Evolutionary conservation across 2,113 vertebrate genomes (phyloP), one percentile per base, ranked within the genome.

Genomic region (Albula goreensis): DNA sequence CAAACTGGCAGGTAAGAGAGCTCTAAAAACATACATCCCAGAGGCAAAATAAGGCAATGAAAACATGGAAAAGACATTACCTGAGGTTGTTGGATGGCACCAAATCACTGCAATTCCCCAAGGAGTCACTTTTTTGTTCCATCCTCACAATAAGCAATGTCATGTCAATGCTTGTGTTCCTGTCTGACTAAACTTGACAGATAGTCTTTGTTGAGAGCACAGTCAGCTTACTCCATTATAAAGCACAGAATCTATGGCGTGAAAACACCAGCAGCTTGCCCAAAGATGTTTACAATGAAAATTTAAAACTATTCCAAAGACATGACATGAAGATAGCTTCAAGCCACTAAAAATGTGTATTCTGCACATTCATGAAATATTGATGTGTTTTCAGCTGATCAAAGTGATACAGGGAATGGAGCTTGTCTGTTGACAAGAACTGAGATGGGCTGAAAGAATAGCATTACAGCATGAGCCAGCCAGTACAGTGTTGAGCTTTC

Each of bases 341-440:
- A 31, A 74, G 70, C 70, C n/a, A 74, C 70, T 74, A 74, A 74
- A n/a, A 74, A 74, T 31, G 70, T 74, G 70, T 74, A 74, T 74
- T 74, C 70, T 74, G 70, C 5, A 10, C 9, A 74, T n/a, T 74
- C 70, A 74, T 74, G 31, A 74, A 74, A 74, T 31, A 74, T 74
- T 74, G 70, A 74, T 74, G n/a, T 31, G 22, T 31, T 5, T 31
- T 22, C 70, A 74, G 19, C 31, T 74, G n/a, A 74, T 74, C 70
- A 74, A 70, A 70, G n/a, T 31, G 25, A 7, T 74, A 74, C 70
- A 74, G 70, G 70, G 70, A 74, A 74, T 31, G 70, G n/a, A 31
- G 70, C 70, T 74, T 31, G 70, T 74, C 70, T 74, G 22, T 74
- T 74, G 70, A 74, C 70, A 74, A 74, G 70, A 31, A 74, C n/a